Percentiles rank a stretch among this genome's conserved stretches.
Conservation (phyloP, 2,797 vertebrate species). For the Silurus aristotelis region DNA sequence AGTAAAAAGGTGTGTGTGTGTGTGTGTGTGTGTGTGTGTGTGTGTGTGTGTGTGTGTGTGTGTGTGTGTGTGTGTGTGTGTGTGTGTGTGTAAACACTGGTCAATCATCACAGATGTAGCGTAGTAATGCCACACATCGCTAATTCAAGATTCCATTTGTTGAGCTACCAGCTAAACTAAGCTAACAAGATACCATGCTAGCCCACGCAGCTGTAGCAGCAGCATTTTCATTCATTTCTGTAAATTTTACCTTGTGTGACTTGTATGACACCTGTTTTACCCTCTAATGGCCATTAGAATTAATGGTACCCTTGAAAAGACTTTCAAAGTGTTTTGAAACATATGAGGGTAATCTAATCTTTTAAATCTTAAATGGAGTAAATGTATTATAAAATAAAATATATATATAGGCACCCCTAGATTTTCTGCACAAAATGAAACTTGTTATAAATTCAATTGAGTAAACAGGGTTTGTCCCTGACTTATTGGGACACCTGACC, state of each 20-base stretch:
- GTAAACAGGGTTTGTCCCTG: neutral
- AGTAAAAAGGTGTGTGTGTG: neutral
- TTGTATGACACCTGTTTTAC: neutral
- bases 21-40: too few species aligned
- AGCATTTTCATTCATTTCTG: neutral
- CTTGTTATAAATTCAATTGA: neutral
- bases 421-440: neutral
- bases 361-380: neutral
- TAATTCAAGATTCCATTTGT: conserved; percentile 13
- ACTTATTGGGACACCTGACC: too few species aligned
- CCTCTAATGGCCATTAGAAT: neutral
- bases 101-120: neutral
- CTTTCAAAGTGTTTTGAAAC: neutral
- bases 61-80: too few species aligned
- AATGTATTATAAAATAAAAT: neutral
- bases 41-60: too few species aligned
- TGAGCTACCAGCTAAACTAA: neutral
- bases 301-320: neutral
- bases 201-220: neutral
- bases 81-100: neutral
- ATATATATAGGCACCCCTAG: neutral
- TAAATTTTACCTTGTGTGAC: neutral
- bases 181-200: neutral
- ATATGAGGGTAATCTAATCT: neutral
- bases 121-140: neutral